A percentile compares a stretch with the other conserved stretches of the same genome.
Evolutionary conservation across 92 coral and sea anemone species (phyloP).

Genomic region (Epizoanthus rinbou): DNA sequence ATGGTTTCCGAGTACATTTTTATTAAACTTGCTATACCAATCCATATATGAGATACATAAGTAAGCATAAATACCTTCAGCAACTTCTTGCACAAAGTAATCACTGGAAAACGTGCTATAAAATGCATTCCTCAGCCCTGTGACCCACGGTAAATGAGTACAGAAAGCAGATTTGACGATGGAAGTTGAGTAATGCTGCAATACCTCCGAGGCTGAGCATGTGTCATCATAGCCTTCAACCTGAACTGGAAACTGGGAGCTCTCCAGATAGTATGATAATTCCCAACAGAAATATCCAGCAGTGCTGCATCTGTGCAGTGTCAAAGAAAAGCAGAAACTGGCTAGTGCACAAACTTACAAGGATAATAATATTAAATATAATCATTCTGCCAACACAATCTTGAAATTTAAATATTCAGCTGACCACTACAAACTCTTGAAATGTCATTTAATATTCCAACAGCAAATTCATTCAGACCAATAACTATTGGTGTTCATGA

Average conservation of each 20-base stretch:
- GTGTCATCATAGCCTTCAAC: slow-evolving; percentile 4
- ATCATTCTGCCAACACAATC: no score
- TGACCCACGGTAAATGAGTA: slow-evolving; percentile 8
- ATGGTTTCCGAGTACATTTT: no score
- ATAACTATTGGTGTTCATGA: no score
- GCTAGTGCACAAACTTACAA: no score
- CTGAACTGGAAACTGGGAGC: background rate
- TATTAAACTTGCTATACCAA: no score
- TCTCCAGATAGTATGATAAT: slow-evolving; percentile 6
- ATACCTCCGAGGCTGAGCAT: slow-evolving; percentile 26
- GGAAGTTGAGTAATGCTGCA: slow-evolving; percentile 20
- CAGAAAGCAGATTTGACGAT: background rate
- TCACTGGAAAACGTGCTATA: slow-evolving; percentile 26
- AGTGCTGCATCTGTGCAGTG: slow-evolving; percentile 9
- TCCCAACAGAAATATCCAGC: slow-evolving; percentile 40
- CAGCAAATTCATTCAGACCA: no score
- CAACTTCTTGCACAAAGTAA: slow-evolving; percentile 26
- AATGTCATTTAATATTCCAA: no score
- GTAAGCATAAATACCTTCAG: slow-evolving; percentile 22
- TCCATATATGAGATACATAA: no score
- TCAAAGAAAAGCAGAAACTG: background rate
- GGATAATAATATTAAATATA: no score
- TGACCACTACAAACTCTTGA: no score
- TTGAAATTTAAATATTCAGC: no score
- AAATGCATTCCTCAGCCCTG: background rate